Base-by-base conservation (phyloP, 1,140 invertebrate species). In the Eurosta solidaginis region DNA sequence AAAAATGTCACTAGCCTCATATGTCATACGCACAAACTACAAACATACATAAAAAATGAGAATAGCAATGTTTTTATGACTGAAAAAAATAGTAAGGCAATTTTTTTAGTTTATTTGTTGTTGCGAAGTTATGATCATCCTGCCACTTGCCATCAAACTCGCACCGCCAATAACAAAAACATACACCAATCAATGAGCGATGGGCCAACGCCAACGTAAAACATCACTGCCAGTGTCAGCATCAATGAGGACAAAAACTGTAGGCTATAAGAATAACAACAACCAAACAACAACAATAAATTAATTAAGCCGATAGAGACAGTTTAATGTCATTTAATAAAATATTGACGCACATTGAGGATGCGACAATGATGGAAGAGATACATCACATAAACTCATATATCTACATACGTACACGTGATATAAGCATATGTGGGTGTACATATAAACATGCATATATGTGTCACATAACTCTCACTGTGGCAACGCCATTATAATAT, bases 251-350 rank as follows among this genome's bases (percentile, higher is more conserved):
- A 40, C n/a, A 68, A 63, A 4, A 63, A 63, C 47, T 74, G 73
- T 10, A 10, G 27, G 42, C 40, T 45, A 76, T 76, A 50, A 6
- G 27, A 75, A 47, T n/a, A 54, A 42, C 22, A 52, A 77, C 50
- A 77, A 20, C n/a, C 36, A 44, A 82, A 86, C 83, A 86, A 82
- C 82, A 86, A 86, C 85, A 86, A 86, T 86, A 86, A 86, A 86
- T 86, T 86, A 86, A 86, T 86, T 86, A 86, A 86, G 83, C 85
- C 85, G 85, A 86, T 86, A 85, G 85, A 86, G 85, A 86, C 85
- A 86, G 83, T 86, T 86, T 86, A 86, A 86, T 86, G 85, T 86
- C 85, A 86, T 86, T 86, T 86, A 86, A 86, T 86, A 86, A 86
- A 86, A 86, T 86, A 86, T 86, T 86, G 85, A 86, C 85, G 84